Percentiles rank a stretch among this genome's conserved stretches.
These are phyloP conservation scores for Rachycentron canadum DNA, from an alignment of 2,797 vertebrate species.

Conservation along the genomic window DNA sequence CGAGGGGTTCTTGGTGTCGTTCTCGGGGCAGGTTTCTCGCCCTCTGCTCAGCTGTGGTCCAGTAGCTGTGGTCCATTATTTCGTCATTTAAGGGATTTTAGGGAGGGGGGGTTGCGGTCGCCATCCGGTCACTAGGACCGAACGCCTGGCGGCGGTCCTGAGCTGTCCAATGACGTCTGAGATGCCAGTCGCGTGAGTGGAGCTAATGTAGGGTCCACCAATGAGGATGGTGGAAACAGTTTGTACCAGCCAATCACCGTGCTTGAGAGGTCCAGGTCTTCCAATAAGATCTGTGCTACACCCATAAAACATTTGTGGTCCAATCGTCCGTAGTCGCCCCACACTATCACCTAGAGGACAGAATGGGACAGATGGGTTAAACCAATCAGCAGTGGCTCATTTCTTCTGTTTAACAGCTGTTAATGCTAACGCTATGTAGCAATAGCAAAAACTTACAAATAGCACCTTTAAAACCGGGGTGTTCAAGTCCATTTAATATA, in stretches of 20 bases:
- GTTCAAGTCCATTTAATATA: too few species aligned
- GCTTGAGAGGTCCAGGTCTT: constrained; percentile 98
- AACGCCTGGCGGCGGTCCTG: constrained; percentile 93
- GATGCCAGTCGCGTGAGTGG: constrained; percentile 96
- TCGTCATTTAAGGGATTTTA: constrained; percentile 61
- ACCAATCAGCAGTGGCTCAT: background rate
- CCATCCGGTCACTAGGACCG: constrained; percentile 91
- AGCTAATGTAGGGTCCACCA: constrained; percentile 98
- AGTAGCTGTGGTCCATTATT: constrained; percentile 73
- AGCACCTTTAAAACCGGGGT: too few species aligned
- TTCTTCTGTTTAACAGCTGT: too few species aligned
- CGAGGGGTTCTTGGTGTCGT: constrained; percentile 62
- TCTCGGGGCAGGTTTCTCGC: constrained; percentile 47
- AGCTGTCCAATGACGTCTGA: constrained; percentile 98
- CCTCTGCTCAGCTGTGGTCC: constrained; percentile 74
- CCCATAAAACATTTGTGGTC: constrained; percentile 99
- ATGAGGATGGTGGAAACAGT: constrained; percentile 97
- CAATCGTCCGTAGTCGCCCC: constrained; percentile 99
- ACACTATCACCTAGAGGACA: constrained; percentile 93
- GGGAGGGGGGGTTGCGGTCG: constrained; percentile 22
- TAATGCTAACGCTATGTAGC: too few species aligned
- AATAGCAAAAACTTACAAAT: too few species aligned
- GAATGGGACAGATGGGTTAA: constrained; percentile 1
- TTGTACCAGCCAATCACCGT: constrained; percentile 99
- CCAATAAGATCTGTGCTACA: constrained; percentile 98